Evolutionary conservation across 2,797 vertebrate genomes (phyloP).

Genomic region (Phataginus tetradactyla): DNA sequence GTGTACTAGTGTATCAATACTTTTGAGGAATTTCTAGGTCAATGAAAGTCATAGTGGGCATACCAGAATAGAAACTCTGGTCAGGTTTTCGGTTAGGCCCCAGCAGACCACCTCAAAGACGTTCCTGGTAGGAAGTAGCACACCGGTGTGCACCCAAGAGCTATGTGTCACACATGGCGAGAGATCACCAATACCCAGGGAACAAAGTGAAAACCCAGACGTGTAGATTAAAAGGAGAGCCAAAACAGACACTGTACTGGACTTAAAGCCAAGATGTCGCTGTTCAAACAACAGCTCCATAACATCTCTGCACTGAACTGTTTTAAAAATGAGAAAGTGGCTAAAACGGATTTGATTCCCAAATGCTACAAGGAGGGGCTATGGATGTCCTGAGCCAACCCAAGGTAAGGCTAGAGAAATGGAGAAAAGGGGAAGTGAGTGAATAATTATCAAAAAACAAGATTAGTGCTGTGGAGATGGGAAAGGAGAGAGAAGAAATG

Average conservation of each 20-base stretch:
- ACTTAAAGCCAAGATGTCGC: conserved; percentile 21
- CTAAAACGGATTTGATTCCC: background rate
- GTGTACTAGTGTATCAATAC: background rate
- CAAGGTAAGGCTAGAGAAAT: background rate
- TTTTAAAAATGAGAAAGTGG: background rate
- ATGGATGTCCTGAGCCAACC: background rate
- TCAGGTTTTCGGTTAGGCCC: background rate
- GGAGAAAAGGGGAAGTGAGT: background rate
- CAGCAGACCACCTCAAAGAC: background rate
- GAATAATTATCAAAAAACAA: accelerated
- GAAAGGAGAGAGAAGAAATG: background rate
- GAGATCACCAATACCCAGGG: background rate
- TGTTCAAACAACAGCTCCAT: background rate
- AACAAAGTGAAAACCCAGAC: background rate
- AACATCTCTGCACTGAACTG: background rate
- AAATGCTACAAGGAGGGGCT: too few relatives aligned
- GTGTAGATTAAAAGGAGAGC: conserved; percentile 35
- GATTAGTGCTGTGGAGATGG: accelerated
- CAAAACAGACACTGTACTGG: conserved; percentile 51
- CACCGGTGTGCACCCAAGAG: background rate
- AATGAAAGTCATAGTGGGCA: background rate
- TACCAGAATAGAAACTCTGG: background rate
- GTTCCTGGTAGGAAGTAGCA: background rate
- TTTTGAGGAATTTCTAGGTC: background rate
- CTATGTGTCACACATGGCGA: background rate